Evolutionary conservation across 2,113 vertebrate genomes (phyloP).

Genomic region (Mungos mungo): DNA sequence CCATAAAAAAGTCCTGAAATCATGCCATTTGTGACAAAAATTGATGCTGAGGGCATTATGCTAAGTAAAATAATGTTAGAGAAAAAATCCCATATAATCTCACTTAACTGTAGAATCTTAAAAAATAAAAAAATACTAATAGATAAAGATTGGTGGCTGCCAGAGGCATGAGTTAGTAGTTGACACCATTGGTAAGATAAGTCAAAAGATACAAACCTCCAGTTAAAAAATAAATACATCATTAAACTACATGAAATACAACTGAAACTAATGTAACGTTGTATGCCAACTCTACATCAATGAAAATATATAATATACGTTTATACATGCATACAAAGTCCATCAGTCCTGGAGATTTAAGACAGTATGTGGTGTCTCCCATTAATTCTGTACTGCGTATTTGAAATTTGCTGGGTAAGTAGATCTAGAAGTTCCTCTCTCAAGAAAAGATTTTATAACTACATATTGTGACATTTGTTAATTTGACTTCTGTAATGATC

Average conservation of each 20-base stretch:
- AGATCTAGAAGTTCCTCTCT: not conserved
- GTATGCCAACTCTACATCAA: not conserved
- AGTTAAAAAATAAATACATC: not conserved
- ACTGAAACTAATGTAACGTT: not conserved
- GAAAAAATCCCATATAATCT: not conserved
- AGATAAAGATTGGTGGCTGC: not conserved
- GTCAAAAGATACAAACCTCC: not conserved
- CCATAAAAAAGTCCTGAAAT: not conserved
- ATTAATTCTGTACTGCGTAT: not conserved
- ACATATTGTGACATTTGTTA: not conserved
- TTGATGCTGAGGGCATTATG: not conserved
- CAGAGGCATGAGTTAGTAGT: not conserved
- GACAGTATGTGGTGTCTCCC: not conserved
- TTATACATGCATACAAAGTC: not conserved
- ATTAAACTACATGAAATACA: not conserved
- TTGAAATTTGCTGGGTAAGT: not conserved
- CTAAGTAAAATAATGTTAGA: not conserved
- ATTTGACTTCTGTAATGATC: not conserved
- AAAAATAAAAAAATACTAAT: not conserved
- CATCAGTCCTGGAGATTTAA: not conserved
- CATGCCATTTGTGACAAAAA: not conserved
- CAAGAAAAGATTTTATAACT: not conserved
- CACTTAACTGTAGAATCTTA: not conserved
- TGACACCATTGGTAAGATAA: not conserved
- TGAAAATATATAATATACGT: not conserved